A percentile compares a stretch with the other conserved stretches of the same genome.
Conservation (phyloP, 2,888 invertebrate genomes). For the Ametastegia equiseti region DNA sequence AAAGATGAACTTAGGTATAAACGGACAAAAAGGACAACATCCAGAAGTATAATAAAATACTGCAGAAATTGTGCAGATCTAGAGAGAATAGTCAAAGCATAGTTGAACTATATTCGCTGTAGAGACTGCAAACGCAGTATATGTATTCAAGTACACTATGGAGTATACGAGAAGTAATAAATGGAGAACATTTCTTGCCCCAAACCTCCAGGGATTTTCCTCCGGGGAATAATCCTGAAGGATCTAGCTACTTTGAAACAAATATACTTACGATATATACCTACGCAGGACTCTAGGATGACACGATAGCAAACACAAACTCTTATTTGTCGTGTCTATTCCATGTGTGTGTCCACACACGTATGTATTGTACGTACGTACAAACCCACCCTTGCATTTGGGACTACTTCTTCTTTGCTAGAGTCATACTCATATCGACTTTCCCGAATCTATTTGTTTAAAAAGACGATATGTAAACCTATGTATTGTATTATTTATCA, state of each 20-base stretch:
- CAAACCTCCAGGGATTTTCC: not conserved
- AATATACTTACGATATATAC: slow-evolving; percentile 2
- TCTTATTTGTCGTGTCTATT: slow-evolving; percentile 32
- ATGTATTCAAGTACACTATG: not conserved
- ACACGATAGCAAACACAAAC: not conserved
- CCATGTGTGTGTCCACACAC: too few relatives aligned
- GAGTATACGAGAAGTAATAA: not conserved
- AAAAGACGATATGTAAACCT: not conserved
- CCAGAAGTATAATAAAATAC: not conserved
- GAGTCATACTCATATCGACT: slow-evolving; percentile 26
- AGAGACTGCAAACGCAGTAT: too few relatives aligned
- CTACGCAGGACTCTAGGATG: not conserved
- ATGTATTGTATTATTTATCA: slow-evolving; percentile 13
- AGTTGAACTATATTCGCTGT: too few relatives aligned
- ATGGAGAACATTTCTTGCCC: not conserved
- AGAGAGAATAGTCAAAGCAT: not conserved
- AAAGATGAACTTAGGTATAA: not conserved
- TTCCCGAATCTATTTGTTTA: slow-evolving; percentile 1
- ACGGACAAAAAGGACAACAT: not conserved
- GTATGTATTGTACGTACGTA: not conserved
- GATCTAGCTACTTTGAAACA: slow-evolving; percentile 30
- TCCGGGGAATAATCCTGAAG: not conserved
- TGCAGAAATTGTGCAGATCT: not conserved
- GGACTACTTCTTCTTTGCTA: not conserved
- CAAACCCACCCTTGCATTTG: not conserved